Evolutionary conservation across 2,888 invertebrate species (phyloP).

Genomic region (Dasypolia templi): DNA sequence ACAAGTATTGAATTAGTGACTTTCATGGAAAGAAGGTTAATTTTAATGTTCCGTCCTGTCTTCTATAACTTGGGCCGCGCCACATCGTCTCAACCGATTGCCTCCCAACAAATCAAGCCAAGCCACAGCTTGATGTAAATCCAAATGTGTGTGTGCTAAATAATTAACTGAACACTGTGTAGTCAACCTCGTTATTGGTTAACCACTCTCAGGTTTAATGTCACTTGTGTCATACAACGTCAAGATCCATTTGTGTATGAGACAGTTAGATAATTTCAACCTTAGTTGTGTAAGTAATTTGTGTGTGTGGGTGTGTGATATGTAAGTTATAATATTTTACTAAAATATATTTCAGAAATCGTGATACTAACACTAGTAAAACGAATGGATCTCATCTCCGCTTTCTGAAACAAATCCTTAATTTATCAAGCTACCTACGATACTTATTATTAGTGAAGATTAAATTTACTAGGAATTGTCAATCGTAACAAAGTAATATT

Average conservation of each 20-base stretch:
- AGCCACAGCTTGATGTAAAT: slow-evolving; percentile 44
- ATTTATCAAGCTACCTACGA: too few relatives aligned
- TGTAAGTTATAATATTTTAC: too few relatives aligned
- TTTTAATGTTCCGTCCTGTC: neutral
- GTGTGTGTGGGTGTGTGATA: too few relatives aligned
- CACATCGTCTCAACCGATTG: slow-evolving; percentile 51
- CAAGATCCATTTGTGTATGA: neutral
- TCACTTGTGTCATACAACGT: neutral
- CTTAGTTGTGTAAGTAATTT: too few relatives aligned
- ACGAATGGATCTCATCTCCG: too few relatives aligned
- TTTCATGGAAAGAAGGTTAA: too few relatives aligned
- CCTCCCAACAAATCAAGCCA: slow-evolving; percentile 40
- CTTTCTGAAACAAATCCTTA: too few relatives aligned
- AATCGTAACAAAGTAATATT: neutral
- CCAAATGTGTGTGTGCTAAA: slow-evolving; percentile 45
- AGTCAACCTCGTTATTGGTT: neutral
- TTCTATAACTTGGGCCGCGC: slow-evolving; percentile 25
- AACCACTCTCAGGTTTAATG: neutral
- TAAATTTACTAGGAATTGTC: neutral
- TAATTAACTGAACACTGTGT: slow-evolving; percentile 22
- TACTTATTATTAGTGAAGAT: too few relatives aligned
- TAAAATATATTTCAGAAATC: too few relatives aligned
- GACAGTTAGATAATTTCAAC: neutral
- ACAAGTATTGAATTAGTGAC: too few relatives aligned
- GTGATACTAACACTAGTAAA: too few relatives aligned